These are phyloP conservation scores for Istiophorus platypterus DNA, from an alignment of 2,113 vertebrate species.

Conservation along the genomic window DNA sequence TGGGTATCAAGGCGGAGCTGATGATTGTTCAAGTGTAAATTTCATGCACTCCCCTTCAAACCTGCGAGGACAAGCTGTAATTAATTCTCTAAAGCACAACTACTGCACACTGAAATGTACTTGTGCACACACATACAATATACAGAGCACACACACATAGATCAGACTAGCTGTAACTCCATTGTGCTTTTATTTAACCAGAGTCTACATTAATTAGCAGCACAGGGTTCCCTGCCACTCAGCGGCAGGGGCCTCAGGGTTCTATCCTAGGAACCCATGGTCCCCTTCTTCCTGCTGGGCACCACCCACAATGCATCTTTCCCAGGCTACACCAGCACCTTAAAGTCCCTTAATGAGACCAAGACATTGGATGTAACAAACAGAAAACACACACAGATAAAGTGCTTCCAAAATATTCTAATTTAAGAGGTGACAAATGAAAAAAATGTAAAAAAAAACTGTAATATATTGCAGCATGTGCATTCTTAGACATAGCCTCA, in stretches of 20 bases:
- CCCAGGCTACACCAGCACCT: constrained; percentile 17
- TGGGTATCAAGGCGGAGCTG: constrained; percentile 47
- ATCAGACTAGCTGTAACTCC: constrained; percentile 22
- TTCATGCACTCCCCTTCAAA: constrained; percentile 72
- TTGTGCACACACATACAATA: constrained; percentile 24
- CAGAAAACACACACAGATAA: background rate
- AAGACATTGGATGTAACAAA: background rate
- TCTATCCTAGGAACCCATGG: constrained; percentile 34
- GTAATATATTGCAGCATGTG: background rate
- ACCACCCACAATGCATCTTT: constrained; percentile 68
- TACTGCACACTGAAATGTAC: constrained; percentile 6
- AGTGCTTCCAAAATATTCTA: background rate
- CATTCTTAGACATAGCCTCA: too few species aligned
- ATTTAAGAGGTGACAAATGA: background rate
- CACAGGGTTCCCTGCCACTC: constrained; percentile 48
- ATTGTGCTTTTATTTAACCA: constrained; percentile 53
- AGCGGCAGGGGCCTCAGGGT: constrained; percentile 38
- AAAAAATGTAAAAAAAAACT: background rate
- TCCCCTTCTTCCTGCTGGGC: constrained; percentile 27
- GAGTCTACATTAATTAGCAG: constrained; percentile 75
- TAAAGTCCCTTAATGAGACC: background rate
- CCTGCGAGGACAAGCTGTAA: constrained; percentile 69
- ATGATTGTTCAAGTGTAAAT: constrained; percentile 75
- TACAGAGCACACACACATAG: constrained; percentile 9
- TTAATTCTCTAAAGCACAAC: constrained; percentile 70